Evolutionary conservation across 2,797 vertebrate genomes (phyloP), one percentile per base, ranked within the genome.

Genomic region (Trachops cirrhosus): DNA sequence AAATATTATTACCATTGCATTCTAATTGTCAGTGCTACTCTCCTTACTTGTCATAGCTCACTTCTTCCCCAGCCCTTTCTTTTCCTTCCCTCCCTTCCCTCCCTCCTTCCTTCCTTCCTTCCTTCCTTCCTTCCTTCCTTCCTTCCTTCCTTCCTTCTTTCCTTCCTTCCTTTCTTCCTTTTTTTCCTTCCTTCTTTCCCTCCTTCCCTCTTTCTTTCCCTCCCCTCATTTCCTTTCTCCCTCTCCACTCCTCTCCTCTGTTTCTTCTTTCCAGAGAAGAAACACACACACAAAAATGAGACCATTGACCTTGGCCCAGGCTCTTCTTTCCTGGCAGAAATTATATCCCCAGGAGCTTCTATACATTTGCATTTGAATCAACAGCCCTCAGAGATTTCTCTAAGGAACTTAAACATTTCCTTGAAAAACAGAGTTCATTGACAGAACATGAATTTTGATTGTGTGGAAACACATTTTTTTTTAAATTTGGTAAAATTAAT

Each of bases 321-420:
- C 57, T 89, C 0, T 73, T 70, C 57, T 90, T 94, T 95, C 46
- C 71, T 86, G 91, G 91, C 77, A 95, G 93, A 93, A 91, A 80
- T 71, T 57, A 34, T 82, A 87, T 71, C 6, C 70, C 50, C 0
- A 85, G 41, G 89, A 93, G 10, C 92, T 96, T 41, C 24, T 82
- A 67, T 87, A 71, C 34, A 41, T 91, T 91, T 67, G 34, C 71
- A 78, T 95, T 96, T 89, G 91, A 91, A 92, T 93, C 93, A 79
- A 71, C 70, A 82, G 50, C 73, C 74, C 46, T 89, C n/a, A 16
- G 79, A 86, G 21, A 0, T 89, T 93, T 73, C 85, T 94, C 77
- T 52, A 70, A 73, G 46, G 91, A 89, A 86, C 46, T 5, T 48
- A 68, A 74, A 59, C 54, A 78, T 94, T 95, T 96, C 86, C 68